A percentile compares a stretch with the other conserved stretches of the same genome.
phyloP scores from a whole-genome alignment of 2,113 vertebrate genomes.

The Formicarius rufipectus region DNA sequence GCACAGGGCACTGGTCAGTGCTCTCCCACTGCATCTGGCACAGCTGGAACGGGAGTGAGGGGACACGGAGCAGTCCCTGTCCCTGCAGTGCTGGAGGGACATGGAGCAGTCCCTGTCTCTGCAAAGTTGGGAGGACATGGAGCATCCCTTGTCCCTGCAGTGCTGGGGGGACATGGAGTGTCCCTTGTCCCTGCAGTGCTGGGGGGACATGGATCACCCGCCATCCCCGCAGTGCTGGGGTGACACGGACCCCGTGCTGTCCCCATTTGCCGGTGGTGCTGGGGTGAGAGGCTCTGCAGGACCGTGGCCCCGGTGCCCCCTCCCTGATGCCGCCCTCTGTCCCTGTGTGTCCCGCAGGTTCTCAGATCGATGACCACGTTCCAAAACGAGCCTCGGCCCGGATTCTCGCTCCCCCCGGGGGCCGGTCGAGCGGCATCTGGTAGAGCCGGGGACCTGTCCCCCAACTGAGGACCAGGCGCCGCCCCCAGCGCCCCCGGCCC shows the following conservation, averaged over 20 bases:
- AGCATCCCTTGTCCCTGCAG: too few relatives aligned
- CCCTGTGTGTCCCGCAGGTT: conserved; percentile 73
- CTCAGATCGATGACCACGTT: conserved; percentile 92
- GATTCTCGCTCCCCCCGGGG: conserved; percentile 93
- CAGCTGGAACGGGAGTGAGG: background rate
- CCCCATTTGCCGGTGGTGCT: background rate
- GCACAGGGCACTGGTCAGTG: background rate
- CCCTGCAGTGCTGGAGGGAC: too few relatives aligned
- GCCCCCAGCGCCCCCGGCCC: background rate
- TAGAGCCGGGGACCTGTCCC: conserved; percentile 72
- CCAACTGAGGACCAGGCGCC: conserved; percentile 55
- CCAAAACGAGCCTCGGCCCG: conserved; percentile 93
- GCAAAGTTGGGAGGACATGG: too few relatives aligned
- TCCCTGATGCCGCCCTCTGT: background rate
- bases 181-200: too few relatives aligned
- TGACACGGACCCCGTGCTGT: background rate
- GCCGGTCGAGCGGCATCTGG: conserved; percentile 94
- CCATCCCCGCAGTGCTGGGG: too few relatives aligned
- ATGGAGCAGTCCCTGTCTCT: background rate
- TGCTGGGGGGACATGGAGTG: too few relatives aligned
- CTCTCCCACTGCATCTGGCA: background rate
- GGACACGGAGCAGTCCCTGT: too few relatives aligned
- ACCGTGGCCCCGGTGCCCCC: rapidly evolving
- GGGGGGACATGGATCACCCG: too few relatives aligned
- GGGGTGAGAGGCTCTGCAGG: background rate